A percentile compares a stretch with the other conserved stretches of the same genome.
Conservation (phyloP, 2,113 vertebrate species). For the Chaetodon trifascialis region DNA sequence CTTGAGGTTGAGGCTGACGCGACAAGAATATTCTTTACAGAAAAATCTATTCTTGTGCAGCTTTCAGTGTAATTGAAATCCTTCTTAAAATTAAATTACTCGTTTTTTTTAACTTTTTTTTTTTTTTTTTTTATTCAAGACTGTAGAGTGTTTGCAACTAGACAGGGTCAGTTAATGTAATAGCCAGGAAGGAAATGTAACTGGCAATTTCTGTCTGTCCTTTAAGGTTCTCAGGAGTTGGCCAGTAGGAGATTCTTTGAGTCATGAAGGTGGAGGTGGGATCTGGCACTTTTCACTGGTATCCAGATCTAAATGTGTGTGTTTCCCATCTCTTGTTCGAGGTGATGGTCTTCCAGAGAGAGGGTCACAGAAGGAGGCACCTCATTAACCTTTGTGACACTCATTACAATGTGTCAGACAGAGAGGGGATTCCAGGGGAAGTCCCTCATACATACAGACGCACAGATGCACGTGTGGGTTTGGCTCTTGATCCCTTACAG, state of each 20-base stretch:
- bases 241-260: neutral
- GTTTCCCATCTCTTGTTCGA: constrained; percentile 34
- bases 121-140: constrained; percentile 1
- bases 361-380: constrained; percentile 32
- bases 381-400: constrained; percentile 77
- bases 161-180: constrained; percentile 9
- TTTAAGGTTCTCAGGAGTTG: neutral
- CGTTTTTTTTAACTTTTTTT: neutral
- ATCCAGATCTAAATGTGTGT: constrained; percentile 36
- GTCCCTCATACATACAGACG: neutral
- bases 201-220: neutral
- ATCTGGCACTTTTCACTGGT: constrained; percentile 8
- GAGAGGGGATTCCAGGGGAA: constrained; percentile 41
- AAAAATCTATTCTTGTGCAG: constrained; percentile 17
- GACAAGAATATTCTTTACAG: constrained; percentile 6
- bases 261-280: neutral
- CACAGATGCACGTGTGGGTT: constrained; percentile 1
- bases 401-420: constrained; percentile 59
- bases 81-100: constrained; percentile 21
- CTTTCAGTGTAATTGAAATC: constrained; percentile 43
- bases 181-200: constrained; percentile 1
- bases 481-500: neutral
- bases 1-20: constrained; percentile 15
- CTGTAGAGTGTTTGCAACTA: constrained; percentile 1
- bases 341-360: constrained; percentile 31